phyloP scores from a whole-genome alignment of 2,113 vertebrate genomes.

The Tor tambroides region DNA sequence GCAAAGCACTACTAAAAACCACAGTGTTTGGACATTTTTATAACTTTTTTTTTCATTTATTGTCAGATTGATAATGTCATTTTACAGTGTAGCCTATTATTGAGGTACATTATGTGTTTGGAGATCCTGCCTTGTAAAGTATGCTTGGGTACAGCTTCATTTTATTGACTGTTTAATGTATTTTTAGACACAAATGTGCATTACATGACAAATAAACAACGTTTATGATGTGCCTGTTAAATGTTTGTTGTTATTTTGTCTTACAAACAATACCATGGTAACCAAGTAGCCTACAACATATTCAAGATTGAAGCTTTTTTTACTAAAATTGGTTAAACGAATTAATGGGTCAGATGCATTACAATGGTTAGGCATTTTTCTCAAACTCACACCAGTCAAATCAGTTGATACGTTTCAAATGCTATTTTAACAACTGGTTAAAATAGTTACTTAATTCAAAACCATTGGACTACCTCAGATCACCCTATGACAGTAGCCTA shows the following conservation, averaged over 20 bases:
- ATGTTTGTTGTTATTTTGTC: background rate
- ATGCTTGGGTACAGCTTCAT: background rate
- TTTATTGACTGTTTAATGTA: slow-evolving; percentile 1
- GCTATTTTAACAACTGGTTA: background rate
- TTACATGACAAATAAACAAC: background rate
- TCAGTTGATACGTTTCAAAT: background rate
- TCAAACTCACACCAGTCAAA: background rate
- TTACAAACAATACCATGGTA: background rate
- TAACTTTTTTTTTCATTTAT: background rate
- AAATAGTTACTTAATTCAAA: background rate
- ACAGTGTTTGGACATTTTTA: background rate
- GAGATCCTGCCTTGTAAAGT: background rate
- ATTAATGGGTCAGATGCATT: no score
- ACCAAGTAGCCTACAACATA: no score
- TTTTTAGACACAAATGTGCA: slow-evolving; percentile 3
- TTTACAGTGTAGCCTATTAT: background rate
- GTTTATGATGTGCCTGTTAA: slow-evolving; percentile 11
- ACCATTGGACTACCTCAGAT: no score
- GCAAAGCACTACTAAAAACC: slow-evolving; percentile 49
- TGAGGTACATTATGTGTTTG: background rate
- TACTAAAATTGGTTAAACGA: no score
- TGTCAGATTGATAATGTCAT: background rate
- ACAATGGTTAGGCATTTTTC: no score
- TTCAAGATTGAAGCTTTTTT: no score
- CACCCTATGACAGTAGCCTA: no score